phyloP scores from a whole-genome alignment of 2,888 invertebrate genomes.

The Parnassius orleans region DNA sequence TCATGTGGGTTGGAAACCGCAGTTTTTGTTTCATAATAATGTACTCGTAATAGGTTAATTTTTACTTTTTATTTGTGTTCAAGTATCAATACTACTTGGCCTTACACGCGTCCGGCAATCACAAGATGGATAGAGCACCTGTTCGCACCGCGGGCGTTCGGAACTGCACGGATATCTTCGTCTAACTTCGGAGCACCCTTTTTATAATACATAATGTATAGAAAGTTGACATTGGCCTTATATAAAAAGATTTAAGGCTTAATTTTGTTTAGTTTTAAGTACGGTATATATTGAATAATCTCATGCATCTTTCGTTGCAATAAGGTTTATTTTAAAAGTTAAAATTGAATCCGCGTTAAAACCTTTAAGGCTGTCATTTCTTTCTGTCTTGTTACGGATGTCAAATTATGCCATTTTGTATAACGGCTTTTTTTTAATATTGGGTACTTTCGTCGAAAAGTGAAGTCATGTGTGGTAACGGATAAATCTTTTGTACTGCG shows the following conservation, averaged over 20 bases:
- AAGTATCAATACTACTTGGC: constrained; percentile 49
- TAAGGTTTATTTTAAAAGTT: constrained; percentile 8
- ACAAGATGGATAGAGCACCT: constrained; percentile 68
- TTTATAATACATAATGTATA: neutral
- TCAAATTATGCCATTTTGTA: constrained; percentile 25
- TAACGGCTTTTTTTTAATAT: neutral
- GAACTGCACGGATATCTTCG: constrained; percentile 47
- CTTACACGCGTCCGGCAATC: constrained; percentile 56
- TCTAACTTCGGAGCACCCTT: constrained; percentile 30
- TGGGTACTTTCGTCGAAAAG: constrained; percentile 11
- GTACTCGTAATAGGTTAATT: neutral
- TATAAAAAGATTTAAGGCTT: constrained; percentile 10
- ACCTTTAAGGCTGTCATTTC: too few species aligned
- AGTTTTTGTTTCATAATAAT: constrained; percentile 4
- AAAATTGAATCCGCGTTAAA: constrained; percentile 2
- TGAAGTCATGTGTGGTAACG: constrained; percentile 7
- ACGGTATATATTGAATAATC: neutral
- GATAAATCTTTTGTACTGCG: constrained; percentile 3
- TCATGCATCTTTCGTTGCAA: neutral
- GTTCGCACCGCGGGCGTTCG: constrained; percentile 60
- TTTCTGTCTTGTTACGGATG: constrained; percentile 19
- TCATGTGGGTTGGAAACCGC: too few species aligned
- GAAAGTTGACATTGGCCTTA: neutral
- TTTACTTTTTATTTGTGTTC: neutral
- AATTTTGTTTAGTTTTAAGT: constrained; percentile 11